A percentile compares a stretch with the other conserved stretches of the same genome.
Conservation (phyloP, 1,140 invertebrate species). For the Ceratina calcarata region DNA sequence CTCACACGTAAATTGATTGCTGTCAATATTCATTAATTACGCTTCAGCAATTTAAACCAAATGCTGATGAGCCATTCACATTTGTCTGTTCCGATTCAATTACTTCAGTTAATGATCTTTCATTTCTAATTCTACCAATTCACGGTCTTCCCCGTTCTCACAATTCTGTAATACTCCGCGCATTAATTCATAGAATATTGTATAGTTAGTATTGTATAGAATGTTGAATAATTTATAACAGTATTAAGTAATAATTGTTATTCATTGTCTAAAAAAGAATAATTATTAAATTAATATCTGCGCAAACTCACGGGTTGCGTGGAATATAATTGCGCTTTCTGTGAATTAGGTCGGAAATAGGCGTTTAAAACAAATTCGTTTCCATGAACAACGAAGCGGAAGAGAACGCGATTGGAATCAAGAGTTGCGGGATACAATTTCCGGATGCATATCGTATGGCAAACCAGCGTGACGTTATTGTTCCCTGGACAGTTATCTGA, state of each 20-base stretch:
- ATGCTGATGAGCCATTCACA: background rate
- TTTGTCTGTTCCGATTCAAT: constrained; percentile 1
- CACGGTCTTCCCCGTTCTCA: too few relatives aligned
- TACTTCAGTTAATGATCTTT: too few relatives aligned
- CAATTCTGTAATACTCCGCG: too few relatives aligned
- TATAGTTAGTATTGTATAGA: too few relatives aligned
- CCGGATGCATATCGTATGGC: constrained; percentile 21
- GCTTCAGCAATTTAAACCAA: background rate
- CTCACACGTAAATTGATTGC: background rate
- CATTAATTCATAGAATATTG: too few relatives aligned
- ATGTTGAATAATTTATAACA: too few relatives aligned
- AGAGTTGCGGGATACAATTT: constrained; percentile 33
- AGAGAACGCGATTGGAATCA: constrained; percentile 27
- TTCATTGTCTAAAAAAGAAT: background rate
- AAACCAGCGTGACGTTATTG: constrained; percentile 14
- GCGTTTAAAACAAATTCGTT: constrained; percentile 37
- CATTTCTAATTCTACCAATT: too few relatives aligned
- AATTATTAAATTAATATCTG: background rate
- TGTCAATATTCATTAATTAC: background rate
- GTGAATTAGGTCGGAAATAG: constrained; percentile 4
- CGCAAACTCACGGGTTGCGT: background rate
- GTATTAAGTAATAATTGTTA: too few relatives aligned
- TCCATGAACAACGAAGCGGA: background rate
- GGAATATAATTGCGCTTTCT: background rate
- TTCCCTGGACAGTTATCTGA: constrained; percentile 17